phyloP scores from a whole-genome alignment of 2,888 invertebrate species.

The Morinoia aosen region DNA sequence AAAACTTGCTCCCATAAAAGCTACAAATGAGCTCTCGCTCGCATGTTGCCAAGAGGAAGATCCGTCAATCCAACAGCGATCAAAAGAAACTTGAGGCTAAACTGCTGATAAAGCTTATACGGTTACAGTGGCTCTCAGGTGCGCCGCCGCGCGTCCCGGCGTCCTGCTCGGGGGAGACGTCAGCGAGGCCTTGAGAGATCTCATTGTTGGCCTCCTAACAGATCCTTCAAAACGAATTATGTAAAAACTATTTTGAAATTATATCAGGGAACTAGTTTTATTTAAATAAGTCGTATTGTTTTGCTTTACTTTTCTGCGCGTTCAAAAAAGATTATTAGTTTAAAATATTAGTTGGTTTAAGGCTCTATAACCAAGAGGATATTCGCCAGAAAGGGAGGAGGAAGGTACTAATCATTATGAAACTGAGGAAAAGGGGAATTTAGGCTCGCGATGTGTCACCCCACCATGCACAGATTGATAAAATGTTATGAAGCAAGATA shows the following conservation, averaged over 20 bases:
- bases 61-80: not conserved
- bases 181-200: not conserved
- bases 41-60: not conserved
- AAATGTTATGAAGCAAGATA: too few relatives aligned
- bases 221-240: not conserved
- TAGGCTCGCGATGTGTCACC: too few relatives aligned
- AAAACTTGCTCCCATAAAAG: not conserved
- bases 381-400: too few relatives aligned
- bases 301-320: too few relatives aligned
- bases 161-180: not conserved
- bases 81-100: not conserved
- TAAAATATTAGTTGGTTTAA: too few relatives aligned
- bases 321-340: too few relatives aligned
- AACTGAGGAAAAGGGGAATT: too few relatives aligned
- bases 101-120: not conserved
- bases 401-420: too few relatives aligned
- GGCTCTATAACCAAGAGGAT: too few relatives aligned
- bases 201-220: not conserved
- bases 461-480: too few relatives aligned
- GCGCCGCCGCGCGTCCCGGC: not conserved
- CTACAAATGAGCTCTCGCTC: not conserved
- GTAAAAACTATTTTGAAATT: not conserved
- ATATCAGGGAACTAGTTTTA: not conserved
- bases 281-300: not conserved
- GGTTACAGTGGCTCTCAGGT: not conserved